Evolutionary conservation across 2,113 vertebrate species (phyloP), one percentile per base, ranked within the genome.

Genomic region (Percopsis transmontana): DNA sequence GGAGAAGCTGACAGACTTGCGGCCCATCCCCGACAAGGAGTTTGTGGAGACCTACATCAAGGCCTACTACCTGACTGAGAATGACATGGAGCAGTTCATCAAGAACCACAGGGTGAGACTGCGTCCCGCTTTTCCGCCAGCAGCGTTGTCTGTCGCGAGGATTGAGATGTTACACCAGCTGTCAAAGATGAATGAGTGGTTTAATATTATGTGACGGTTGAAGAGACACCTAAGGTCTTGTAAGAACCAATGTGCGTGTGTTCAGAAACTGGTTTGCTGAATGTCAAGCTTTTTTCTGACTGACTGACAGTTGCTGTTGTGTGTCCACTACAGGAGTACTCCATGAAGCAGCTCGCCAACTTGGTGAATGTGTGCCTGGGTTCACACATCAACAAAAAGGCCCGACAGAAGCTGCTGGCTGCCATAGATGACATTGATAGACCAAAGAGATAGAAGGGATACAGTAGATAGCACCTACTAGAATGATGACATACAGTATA

Each of bases 31-130:
- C 1, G 97, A 99, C 86, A 99, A 99, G 72, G 97, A 99, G 87
- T 99, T 97, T 87, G 97, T 99, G 9, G 97, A 99, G 88, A 97
- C 94, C 40, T 99, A 99, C 80, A 99, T 99, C 87, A 99, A 99
- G 86, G 97, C 97, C 21, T 99, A 99, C 68, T 99, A 99, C 83
- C 88, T 99, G 58, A 98, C 97, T 0, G 97, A 99, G 91, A 98
- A 97, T 44, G 97, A 99, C 83, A 99, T 99, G 97, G 97, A 99
- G 78, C 88, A 92, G 84, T 99, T 97, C 88, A 99, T 99, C 90
- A 99, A 98, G 86, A 97, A 97, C 58, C 97, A 99, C 75, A 91
- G 97, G 92, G 97, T 99, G 81, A 94, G 94, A 15, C 3, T 0
- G 0, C 1, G 13, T 41, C 6, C 11, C 19, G 3, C 27, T 5